Base-by-base conservation (phyloP, 2,113 vertebrate genomes). In the Cervus canadensis region DNA sequence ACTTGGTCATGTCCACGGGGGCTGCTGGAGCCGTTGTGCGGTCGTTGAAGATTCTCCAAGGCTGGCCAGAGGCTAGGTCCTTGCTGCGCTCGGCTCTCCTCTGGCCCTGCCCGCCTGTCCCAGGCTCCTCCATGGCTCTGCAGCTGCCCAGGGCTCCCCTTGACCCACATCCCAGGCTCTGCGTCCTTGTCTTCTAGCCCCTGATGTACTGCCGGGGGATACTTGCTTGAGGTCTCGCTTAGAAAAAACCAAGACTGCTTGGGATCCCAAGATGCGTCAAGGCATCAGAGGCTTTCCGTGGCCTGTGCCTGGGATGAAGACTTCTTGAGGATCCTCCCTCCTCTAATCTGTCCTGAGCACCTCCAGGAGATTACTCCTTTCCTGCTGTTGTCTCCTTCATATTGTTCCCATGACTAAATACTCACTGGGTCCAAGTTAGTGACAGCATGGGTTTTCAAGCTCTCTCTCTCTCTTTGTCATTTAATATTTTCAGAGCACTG, bases 261-360 rank as follows among this genome's bases (percentile, higher is more conserved):
- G 81, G 21, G 43, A 23, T 62, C 57, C 40, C 40, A 33, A 87
- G 84, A 23, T 62, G 84, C 3, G 7, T 45, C 84, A 86, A 21
- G 57, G 28, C 57, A 62, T 28, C 11, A 1, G 40, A 7, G 5
- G 30, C 16, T 62, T 48, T 16, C 54, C 0, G 0, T 43, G 59
- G 28, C 57, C 19, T 86, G 16, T 30, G 26, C 15, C 57, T 33
- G 40, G 30, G 57, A 16, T n/a, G 81, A 23, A 1, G 11, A 16
- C 40, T 48, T 48, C 57, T 33, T 30, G 16, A 60, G 83, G 9
- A 25, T 21, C 28, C 48, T 86, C 10, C 57, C 57, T 62, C 84
- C 48, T 62, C 40, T 48, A 8, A 87, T 62, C 57, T 87, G 83
- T 60, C 56, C 57, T 86, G 84, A 13, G 9, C 14, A 43, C 26